Conservation (phyloP, 2,113 vertebrate species). For the Oncorhynchus nerka region DNA sequence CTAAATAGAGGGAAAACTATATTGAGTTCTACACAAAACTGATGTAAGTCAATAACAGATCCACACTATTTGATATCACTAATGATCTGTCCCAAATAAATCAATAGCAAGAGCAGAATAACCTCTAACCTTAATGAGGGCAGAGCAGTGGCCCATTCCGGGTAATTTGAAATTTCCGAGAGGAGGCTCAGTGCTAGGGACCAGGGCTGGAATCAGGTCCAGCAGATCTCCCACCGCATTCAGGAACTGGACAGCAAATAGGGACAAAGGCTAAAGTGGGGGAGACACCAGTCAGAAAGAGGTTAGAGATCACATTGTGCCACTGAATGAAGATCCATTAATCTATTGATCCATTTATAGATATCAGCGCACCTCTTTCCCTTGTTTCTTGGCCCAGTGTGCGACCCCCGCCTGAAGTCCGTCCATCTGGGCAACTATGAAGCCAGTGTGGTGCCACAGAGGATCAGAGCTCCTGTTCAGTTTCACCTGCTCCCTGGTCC, state of each 20-base stretch:
- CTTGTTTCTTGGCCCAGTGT: conserved; percentile 76
- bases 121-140: conserved; percentile 87
- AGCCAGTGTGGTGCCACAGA: conserved; percentile 84
- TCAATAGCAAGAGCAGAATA: background rate
- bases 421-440: conserved; percentile 84
- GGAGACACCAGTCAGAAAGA: conserved; percentile 22
- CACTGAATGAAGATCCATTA: too few relatives aligned
- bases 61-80: background rate
- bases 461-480: conserved; percentile 71
- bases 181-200: conserved; percentile 34
- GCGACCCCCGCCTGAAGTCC: conserved; percentile 81
- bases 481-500: conserved; percentile 81
- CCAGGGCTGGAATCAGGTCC: conserved; percentile 85
- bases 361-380: conserved; percentile 67
- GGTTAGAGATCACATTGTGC: background rate
- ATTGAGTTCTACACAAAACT: background rate
- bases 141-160: conserved; percentile 91
- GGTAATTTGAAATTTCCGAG: conserved; percentile 58
- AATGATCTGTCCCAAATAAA: background rate
- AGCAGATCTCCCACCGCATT: conserved; percentile 85
- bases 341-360: background rate
- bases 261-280: conserved; percentile 76
- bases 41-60: background rate
- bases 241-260: conserved; percentile 83
- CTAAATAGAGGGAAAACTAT: background rate